A percentile compares a stretch with the other conserved stretches of the same genome.
These are phyloP conservation scores for Hyposoter didymator DNA, from an alignment of 2,888 invertebrate genomes.

Conservation along the genomic window DNA sequence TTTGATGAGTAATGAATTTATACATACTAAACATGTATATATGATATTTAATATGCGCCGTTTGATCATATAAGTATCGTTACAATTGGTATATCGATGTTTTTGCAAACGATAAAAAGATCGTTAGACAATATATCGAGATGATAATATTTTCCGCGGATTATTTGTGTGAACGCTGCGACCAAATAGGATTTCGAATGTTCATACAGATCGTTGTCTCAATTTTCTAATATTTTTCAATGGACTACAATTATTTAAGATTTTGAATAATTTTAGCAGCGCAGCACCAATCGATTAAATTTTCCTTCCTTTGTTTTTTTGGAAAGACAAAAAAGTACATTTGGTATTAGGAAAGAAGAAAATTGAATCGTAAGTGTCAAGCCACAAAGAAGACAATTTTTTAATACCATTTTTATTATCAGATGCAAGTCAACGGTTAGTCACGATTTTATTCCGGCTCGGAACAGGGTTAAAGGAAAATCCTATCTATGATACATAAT, in stretches of 20 bases:
- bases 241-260: neutral
- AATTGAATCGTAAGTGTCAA: neutral
- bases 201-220: constrained; percentile 27
- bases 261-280: constrained; percentile 17
- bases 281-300: constrained; percentile 12
- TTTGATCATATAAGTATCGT: constrained; percentile 40
- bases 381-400: neutral
- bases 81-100: constrained; percentile 40
- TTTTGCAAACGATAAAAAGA: constrained; percentile 34
- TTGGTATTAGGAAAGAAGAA: neutral
- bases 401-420: constrained; percentile 8
- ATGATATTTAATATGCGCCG: constrained; percentile 31
- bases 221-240: neutral
- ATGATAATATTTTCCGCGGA: constrained; percentile 26
- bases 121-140: constrained; percentile 18
- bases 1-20: constrained; percentile 73
- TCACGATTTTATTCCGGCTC: constrained; percentile 20
- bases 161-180: constrained; percentile 3
- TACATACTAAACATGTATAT: constrained; percentile 41
- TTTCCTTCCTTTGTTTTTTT: neutral
- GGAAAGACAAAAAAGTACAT: neutral
- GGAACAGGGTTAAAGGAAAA: constrained; percentile 8
- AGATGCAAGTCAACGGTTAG: constrained; percentile 31
- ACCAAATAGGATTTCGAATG: constrained; percentile 15
- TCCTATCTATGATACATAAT: constrained; percentile 44